phyloP scores from a whole-genome alignment of 1,140 invertebrate genomes.

The Caenorhabditis inopinata region DNA sequence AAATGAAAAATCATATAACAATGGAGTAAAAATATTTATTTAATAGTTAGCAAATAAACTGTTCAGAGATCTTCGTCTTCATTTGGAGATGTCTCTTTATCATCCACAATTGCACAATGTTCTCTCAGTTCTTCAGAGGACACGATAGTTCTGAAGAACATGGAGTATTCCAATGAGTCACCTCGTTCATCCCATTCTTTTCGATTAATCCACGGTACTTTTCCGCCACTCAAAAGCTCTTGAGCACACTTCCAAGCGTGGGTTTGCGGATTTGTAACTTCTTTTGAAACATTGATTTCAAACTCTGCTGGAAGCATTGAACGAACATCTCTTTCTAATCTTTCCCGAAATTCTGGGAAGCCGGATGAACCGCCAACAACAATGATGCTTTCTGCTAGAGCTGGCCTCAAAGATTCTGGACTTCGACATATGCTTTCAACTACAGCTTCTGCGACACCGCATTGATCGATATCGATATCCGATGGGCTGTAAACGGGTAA shows the following conservation, averaged over 20 bases:
- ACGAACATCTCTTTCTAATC: conserved; percentile 49
- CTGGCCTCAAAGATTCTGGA: conserved; percentile 71
- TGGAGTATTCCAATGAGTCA: background rate
- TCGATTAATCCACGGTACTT: conserved; percentile 41
- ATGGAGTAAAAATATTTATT: background rate
- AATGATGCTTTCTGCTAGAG: conserved; percentile 78
- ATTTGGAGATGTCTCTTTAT: background rate
- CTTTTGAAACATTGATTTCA: background rate
- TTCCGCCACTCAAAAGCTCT: background rate
- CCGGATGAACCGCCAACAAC: conserved; percentile 82
- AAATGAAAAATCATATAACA: no score
- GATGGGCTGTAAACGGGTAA: conserved; percentile 78
- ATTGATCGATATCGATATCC: conserved; percentile 88
- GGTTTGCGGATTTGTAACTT: conserved; percentile 15
- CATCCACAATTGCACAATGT: background rate
- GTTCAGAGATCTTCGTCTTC: conserved; percentile 27
- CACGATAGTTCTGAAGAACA: background rate
- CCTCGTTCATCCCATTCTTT: conserved; percentile 53
- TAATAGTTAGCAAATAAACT: background rate
- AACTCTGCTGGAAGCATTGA: background rate
- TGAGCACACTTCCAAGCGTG: conserved; percentile 47
- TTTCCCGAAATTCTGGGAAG: conserved; percentile 74
- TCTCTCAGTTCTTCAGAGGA: background rate
- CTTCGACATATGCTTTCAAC: conserved; percentile 68
- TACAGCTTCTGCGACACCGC: conserved; percentile 89